Conservation (phyloP, 2,888 invertebrate species). For the Drosophila mimica region DNA sequence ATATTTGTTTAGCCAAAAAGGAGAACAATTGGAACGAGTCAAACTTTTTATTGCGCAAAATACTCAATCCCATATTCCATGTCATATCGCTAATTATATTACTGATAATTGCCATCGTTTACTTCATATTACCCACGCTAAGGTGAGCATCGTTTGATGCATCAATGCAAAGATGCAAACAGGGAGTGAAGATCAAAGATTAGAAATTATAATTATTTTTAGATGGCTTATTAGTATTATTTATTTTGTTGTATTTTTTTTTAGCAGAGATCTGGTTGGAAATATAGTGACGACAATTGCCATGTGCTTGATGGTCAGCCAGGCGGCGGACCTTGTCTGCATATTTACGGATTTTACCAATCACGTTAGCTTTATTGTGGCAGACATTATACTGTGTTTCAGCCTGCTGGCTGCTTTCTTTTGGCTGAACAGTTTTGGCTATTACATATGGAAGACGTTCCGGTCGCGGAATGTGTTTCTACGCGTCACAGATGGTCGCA, state of each 20-base stretch:
- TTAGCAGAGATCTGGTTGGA: constrained; percentile 89
- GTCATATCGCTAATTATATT: constrained; percentile 90
- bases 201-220: not conserved
- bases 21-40: constrained; percentile 90
- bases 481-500: constrained; percentile 93
- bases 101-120: constrained; percentile 90
- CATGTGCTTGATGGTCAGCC: constrained; percentile 91
- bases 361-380: constrained; percentile 92
- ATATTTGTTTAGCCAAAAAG: constrained; percentile 90
- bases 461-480: constrained; percentile 94
- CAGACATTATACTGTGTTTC: constrained; percentile 91
- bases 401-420: constrained; percentile 93
- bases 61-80: constrained; percentile 92
- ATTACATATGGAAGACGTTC: constrained; percentile 95
- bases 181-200: not conserved
- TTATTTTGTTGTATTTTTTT: constrained; percentile 31
- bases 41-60: constrained; percentile 90
- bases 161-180: not conserved
- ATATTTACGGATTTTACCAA: constrained; percentile 92
- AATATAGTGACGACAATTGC: constrained; percentile 94
- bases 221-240: not conserved
- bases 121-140: constrained; percentile 93
- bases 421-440: constrained; percentile 94
- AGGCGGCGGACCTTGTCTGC: constrained; percentile 91
- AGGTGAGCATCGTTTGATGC: constrained; percentile 83